Conservation (phyloP, 2,888 invertebrate genomes). For the Acanthosepion lycidas region DNA sequence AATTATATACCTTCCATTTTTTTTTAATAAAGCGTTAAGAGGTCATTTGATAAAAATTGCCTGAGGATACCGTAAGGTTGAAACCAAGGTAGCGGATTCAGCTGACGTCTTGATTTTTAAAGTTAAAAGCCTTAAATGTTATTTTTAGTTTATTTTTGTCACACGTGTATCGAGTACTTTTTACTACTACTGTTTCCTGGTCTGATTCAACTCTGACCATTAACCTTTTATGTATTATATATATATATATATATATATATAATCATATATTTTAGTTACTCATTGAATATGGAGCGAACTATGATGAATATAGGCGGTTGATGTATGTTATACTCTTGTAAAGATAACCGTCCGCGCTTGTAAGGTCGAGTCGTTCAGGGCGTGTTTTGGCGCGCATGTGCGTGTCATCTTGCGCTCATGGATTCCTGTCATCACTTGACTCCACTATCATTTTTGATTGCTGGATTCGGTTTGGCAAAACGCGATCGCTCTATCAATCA, state of each 20-base stretch:
- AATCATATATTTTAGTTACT: background rate
- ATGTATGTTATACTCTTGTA: background rate
- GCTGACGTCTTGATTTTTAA: too few relatives aligned
- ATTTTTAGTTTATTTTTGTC: too few relatives aligned
- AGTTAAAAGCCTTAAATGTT: too few relatives aligned
- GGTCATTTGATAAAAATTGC: too few relatives aligned
- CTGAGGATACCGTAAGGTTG: too few relatives aligned
- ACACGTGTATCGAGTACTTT: too few relatives aligned
- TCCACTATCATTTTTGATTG: background rate
- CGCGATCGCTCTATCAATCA: background rate
- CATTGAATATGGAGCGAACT: background rate
- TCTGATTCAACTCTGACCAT: too few relatives aligned
- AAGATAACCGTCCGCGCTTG: background rate
- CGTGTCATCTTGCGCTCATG: background rate
- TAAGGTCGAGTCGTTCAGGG: background rate
- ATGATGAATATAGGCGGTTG: background rate
- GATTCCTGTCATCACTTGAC: background rate
- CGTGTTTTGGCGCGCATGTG: constrained; percentile 4
- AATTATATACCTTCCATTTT: too few relatives aligned
- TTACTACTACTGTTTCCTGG: too few relatives aligned
- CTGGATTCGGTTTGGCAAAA: background rate
- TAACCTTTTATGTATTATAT: too few relatives aligned
- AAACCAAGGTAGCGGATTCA: too few relatives aligned
- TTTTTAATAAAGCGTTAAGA: too few relatives aligned
- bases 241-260: background rate